Evolutionary conservation across 2,797 vertebrate genomes (phyloP).

Genomic region (Dipus sagitta): DNA sequence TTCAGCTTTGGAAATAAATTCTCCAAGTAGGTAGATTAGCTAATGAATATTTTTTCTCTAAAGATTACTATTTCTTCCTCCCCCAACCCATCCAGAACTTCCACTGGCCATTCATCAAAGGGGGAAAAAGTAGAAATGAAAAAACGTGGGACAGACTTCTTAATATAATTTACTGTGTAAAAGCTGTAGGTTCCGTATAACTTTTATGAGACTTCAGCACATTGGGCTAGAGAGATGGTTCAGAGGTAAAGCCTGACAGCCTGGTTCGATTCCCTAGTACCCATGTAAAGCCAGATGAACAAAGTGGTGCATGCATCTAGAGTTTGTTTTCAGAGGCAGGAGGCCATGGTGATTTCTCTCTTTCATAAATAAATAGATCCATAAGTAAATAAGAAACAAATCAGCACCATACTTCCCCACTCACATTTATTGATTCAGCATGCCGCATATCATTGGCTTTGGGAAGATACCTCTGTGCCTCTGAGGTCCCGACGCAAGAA

Average conservation of each 20-base stretch:
- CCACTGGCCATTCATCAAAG: constrained; percentile 64
- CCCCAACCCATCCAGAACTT: constrained; percentile 30
- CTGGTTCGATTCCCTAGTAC: too few species aligned
- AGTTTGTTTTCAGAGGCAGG: too few species aligned
- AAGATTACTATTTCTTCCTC: constrained; percentile 32
- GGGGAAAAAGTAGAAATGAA: constrained; percentile 14
- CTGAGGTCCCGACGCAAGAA: background rate
- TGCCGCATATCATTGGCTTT: background rate
- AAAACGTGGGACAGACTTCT: constrained; percentile 36
- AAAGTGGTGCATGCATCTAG: too few species aligned
- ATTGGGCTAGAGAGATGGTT: too few species aligned
- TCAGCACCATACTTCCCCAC: background rate
- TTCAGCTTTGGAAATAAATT: constrained; percentile 79
- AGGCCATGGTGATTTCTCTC: too few species aligned
- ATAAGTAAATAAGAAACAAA: too few species aligned
- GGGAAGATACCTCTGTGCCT: background rate
- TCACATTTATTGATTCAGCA: background rate
- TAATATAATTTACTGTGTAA: constrained; percentile 52
- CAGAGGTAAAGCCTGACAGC: too few species aligned
- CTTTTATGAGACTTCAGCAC: background rate
- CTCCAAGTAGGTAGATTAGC: constrained; percentile 77
- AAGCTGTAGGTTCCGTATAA: constrained; percentile 5
- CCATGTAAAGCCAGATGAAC: too few species aligned
- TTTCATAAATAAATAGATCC: too few species aligned
- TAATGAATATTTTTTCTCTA: constrained; percentile 76